phyloP scores from a whole-genome alignment of 2,888 invertebrate genomes.

The Tholera decimalis region DNA sequence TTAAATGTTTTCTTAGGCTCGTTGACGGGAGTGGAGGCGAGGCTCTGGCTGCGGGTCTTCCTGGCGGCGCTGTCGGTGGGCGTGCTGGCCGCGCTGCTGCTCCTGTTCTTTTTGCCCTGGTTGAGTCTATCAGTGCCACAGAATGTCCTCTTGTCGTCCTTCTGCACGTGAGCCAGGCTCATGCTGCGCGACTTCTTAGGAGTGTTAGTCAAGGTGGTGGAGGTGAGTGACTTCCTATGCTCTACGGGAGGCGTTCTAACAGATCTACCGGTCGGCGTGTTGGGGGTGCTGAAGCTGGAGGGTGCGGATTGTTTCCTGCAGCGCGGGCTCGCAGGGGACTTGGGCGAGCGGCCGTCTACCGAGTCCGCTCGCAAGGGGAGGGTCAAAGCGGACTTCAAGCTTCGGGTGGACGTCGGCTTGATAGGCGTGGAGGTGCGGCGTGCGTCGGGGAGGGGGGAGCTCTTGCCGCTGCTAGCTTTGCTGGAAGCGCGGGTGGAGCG shows the following conservation, averaged over 20 bases:
- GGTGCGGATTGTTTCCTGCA: constrained; percentile 86
- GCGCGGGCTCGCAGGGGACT: constrained; percentile 68
- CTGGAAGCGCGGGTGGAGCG: constrained; percentile 69
- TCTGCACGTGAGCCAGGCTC: constrained; percentile 79
- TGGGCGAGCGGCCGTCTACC: constrained; percentile 60
- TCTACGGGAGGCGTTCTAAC: constrained; percentile 79
- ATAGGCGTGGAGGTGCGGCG: constrained; percentile 80
- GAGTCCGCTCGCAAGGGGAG: constrained; percentile 78
- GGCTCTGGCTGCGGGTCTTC: constrained; percentile 83
- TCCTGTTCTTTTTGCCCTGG: constrained; percentile 71
- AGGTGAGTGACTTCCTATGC: constrained; percentile 78
- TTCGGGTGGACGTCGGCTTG: constrained; percentile 62
- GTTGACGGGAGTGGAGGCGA: constrained; percentile 81
- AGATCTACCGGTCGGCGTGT: constrained; percentile 76
- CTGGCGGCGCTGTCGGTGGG: constrained; percentile 71
- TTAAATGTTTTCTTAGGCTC: constrained; percentile 77
- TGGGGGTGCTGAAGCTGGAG: constrained; percentile 81
- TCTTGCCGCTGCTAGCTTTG: constrained; percentile 74
- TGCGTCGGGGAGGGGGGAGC: constrained; percentile 67
- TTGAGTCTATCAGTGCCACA: constrained; percentile 82
- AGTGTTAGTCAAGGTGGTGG: constrained; percentile 68
- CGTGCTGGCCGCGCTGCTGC: constrained; percentile 76
- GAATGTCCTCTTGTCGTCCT: constrained; percentile 75
- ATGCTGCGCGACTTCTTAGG: constrained; percentile 88
- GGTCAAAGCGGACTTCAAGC: constrained; percentile 74